A percentile compares a stretch with the other conserved stretches of the same genome.
These are phyloP conservation scores for Coecobrya sp. DNA, from an alignment of 2,888 invertebrate species.

Conservation along the genomic window DNA sequence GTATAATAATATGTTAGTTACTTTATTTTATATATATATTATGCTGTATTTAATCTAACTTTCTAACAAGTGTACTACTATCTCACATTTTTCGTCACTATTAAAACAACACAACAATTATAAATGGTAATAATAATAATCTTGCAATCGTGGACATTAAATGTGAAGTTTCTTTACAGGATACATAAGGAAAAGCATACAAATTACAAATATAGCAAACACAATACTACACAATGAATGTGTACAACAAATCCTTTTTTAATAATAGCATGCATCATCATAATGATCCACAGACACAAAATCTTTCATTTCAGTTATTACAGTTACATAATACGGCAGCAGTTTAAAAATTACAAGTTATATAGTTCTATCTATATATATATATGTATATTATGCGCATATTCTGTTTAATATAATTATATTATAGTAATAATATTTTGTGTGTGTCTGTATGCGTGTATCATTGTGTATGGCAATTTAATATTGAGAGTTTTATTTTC, in stretches of 20 bases:
- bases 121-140: neutral
- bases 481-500: conserved; percentile 18
- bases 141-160: neutral
- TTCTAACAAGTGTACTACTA: neutral
- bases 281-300: neutral
- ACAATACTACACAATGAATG: neutral
- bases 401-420: neutral
- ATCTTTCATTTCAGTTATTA: neutral
- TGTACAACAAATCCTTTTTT: neutral
- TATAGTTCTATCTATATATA: neutral
- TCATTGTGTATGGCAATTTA: conserved; percentile 12
- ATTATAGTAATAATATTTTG: neutral
- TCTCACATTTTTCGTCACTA: neutral
- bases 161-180: neutral
- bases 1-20: neutral
- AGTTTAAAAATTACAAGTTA: conserved; percentile 15
- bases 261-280: neutral
- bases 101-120: conserved; percentile 1
- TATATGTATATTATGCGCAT: neutral
- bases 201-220: no score
- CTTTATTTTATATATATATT: neutral
- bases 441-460: no score
- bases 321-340: conserved; percentile 7
- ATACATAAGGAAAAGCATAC: neutral
- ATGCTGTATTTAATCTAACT: neutral